Evolutionary conservation across 2,888 invertebrate genomes (phyloP), one percentile per base, ranked within the genome.

Genomic region (Alviniconcha strummeri): DNA sequence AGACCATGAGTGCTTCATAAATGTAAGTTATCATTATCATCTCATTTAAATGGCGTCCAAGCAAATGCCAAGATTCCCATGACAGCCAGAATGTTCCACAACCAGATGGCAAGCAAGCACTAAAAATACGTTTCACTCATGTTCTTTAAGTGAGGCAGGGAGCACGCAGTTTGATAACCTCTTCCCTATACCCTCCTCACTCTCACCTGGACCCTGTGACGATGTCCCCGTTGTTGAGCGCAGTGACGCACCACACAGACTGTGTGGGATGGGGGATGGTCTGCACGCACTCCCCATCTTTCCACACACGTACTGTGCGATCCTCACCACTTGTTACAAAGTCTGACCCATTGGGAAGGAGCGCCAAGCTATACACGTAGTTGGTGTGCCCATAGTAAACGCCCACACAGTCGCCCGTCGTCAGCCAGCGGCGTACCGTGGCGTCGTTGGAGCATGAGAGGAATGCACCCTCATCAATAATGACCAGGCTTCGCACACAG

Each of bases 381-480:
- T 96, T 96, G 6, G 90, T 89, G 64, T 86, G 86, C 54, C 86
- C 86, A 77, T 79, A 85, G 82, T 85, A 86, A 52, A 85, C 84
- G 36, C 56, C 88, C 7, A 91, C 82, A 84, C 97, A 97, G 89
- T 96, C 96, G 55, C 98, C 98, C 7, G 85, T 83, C 5, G 96
- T 95, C 82, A 94, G 94, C 99, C 99, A 99, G 82, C 96, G 95
- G 88, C 96, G 96, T 76, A 99, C 95, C 0, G 96, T 95, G 0
- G 97, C 97, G 95, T 99, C 99, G 94, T 99, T 99, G 56, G 97
- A 96, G 92, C 97, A 97, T 78, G 98, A 98, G 1, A 98, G 94
- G 93, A 99, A 97, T 75, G 96, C 95, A 15, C 87, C 85, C 13
- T 87, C 87, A 82, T 95, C 96, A 11, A 97, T 94, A 1, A 96